Conservation (phyloP, 2,888 invertebrate genomes). For the Tetragnatha montana region DNA sequence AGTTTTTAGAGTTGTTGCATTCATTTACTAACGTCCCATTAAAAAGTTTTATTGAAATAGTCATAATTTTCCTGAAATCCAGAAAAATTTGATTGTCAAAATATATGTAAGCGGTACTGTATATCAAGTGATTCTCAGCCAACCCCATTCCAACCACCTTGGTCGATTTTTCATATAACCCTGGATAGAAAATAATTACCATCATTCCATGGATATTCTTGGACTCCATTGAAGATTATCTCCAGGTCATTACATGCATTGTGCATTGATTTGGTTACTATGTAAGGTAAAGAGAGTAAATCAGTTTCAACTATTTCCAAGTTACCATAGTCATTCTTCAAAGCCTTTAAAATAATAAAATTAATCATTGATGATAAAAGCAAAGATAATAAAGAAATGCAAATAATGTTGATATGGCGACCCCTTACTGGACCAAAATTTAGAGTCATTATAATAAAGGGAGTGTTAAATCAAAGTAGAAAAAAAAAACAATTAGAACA, state of each 20-base stretch:
- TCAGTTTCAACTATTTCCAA: conserved; percentile 44
- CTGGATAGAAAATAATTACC: background rate
- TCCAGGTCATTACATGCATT: background rate
- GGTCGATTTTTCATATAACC: background rate
- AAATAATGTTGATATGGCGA: background rate
- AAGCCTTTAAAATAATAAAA: conserved; percentile 12
- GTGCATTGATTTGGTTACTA: background rate
- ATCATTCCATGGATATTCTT: conserved; percentile 29
- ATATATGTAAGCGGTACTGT: too few species aligned
- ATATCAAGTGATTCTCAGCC: too few species aligned
- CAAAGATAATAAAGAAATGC: background rate
- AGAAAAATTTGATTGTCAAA: too few species aligned
- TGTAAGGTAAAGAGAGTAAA: conserved; percentile 27
- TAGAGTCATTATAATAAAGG: too few species aligned
- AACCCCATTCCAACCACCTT: background rate
- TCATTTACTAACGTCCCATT: too few species aligned
- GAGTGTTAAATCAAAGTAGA: background rate
- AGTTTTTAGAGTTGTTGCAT: too few species aligned
- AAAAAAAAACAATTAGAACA: too few species aligned
- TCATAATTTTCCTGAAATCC: too few species aligned
- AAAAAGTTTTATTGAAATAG: too few species aligned
- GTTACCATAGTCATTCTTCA: conserved; percentile 10
- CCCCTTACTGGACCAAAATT: too few species aligned
- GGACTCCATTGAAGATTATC: conserved; percentile 17
- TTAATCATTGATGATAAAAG: background rate